Evolutionary conservation across 1,140 invertebrate species (phyloP).

Genomic region (Cyclina sinensis): DNA sequence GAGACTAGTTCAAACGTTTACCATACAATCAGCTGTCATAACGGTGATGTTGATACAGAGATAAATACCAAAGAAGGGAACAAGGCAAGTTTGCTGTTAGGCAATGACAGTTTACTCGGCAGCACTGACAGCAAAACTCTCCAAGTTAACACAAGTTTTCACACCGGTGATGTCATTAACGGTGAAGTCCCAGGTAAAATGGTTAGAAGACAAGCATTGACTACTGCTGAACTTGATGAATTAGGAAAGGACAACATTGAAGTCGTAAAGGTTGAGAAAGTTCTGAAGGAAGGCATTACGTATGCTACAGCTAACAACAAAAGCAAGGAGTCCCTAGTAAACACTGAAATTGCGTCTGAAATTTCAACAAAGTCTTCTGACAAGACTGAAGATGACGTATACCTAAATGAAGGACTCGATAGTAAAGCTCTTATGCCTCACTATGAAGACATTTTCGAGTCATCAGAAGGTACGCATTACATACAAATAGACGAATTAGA

Average conservation of each 20-base stretch:
- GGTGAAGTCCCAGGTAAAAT: neutral
- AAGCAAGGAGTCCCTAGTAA: neutral
- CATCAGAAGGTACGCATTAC: too few relatives aligned
- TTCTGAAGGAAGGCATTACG: neutral
- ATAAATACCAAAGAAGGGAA: neutral
- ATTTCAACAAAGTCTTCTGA: neutral
- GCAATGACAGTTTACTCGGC: neutral
- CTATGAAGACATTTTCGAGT: neutral
- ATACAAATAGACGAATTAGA: too few relatives aligned
- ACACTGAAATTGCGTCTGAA: neutral
- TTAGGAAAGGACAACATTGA: neutral
- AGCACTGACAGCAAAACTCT: neutral
- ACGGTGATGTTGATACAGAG: neutral
- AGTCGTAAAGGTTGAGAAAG: neutral
- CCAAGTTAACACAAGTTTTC: neutral
- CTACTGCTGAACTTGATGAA: neutral
- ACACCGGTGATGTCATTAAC: neutral
- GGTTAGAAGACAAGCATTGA: neutral
- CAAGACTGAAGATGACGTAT: neutral
- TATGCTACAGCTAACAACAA: neutral
- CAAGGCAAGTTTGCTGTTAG: neutral
- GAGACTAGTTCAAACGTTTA: neutral
- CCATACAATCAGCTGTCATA: neutral
- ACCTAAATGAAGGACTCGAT: neutral
- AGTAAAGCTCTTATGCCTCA: neutral